Evolutionary conservation across 2,888 invertebrate species (phyloP).

Genomic region (Uropetala carovei): DNA sequence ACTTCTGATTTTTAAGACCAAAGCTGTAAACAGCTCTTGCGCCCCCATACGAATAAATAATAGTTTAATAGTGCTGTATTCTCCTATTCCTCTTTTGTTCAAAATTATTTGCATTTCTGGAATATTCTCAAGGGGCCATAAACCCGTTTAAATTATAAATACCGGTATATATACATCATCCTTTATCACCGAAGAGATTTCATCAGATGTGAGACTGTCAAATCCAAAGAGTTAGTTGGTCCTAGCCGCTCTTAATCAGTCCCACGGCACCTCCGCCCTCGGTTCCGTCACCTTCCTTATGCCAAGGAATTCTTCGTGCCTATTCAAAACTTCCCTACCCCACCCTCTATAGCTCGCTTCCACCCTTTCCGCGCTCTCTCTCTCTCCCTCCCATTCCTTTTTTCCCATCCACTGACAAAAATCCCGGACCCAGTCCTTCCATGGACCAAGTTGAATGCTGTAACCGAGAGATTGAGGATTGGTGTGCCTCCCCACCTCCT

Average conservation of each 20-base stretch:
- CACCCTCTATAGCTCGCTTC: not conserved
- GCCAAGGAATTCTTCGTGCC: conserved; percentile 45
- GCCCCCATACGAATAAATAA: not conserved
- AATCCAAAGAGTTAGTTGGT: conserved; percentile 52
- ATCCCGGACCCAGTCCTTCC: not conserved
- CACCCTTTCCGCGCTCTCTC: no score
- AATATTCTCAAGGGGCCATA: conserved; percentile 5
- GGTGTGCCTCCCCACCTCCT: not conserved
- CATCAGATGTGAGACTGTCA: conserved; percentile 52
- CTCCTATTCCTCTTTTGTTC: not conserved
- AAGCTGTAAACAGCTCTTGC: not conserved
- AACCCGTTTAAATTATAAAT: conserved; percentile 48
- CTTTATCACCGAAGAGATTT: conserved; percentile 48
- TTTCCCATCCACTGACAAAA: conserved; percentile 27
- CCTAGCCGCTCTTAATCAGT: conserved; percentile 57
- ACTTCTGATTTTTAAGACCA: no score
- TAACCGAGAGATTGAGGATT: conserved; percentile 52
- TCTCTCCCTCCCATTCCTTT: not conserved
- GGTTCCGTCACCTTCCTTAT: conserved; percentile 25
- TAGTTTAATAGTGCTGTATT: not conserved
- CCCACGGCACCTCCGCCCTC: conserved; percentile 50
- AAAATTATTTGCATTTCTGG: conserved; percentile 19
- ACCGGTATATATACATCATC: conserved; percentile 25
- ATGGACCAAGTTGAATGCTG: not conserved
- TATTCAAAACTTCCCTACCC: conserved; percentile 42